Evolutionary conservation across 1,140 invertebrate genomes (phyloP).

Genomic region (Drosophila murphyi): DNA sequence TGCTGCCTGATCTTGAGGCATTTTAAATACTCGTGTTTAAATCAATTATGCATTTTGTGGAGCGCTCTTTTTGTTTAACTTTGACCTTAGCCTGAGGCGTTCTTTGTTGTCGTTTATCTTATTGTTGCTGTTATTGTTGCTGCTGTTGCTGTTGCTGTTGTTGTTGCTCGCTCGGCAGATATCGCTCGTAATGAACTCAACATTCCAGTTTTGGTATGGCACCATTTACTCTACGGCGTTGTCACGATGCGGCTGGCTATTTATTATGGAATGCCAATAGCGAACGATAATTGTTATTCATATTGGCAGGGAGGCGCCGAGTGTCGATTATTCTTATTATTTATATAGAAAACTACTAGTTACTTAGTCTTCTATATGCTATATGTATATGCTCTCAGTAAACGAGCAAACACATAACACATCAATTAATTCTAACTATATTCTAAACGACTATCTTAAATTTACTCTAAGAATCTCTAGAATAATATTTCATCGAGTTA

Average conservation of each 20-base stretch:
- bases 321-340: slow-evolving; percentile 37
- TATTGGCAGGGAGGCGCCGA: slow-evolving; percentile 47
- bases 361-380: not conserved
- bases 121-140: slow-evolving; percentile 40
- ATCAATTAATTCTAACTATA: not conserved
- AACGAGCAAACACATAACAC: not conserved
- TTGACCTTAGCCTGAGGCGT: slow-evolving; percentile 77
- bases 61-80: slow-evolving; percentile 74
- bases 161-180: slow-evolving; percentile 23
- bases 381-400: too few species aligned
- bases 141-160: slow-evolving; percentile 17
- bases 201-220: slow-evolving; percentile 70
- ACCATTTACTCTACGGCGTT: slow-evolving; percentile 50
- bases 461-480: too few species aligned
- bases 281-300: slow-evolving; percentile 57
- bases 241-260: slow-evolving; percentile 52
- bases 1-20: slow-evolving; percentile 1
- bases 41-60: slow-evolving; percentile 79
- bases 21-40: slow-evolving; percentile 68
- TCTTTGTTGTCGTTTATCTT: slow-evolving; percentile 64
- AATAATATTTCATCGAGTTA: too few species aligned
- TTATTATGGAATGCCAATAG: slow-evolving; percentile 56
- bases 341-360: slow-evolving; percentile 10
- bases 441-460: too few species aligned
- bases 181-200: slow-evolving; percentile 62